Evolutionary conservation across 2,797 vertebrate genomes (phyloP).

Genomic region (Alauda arvensis): DNA sequence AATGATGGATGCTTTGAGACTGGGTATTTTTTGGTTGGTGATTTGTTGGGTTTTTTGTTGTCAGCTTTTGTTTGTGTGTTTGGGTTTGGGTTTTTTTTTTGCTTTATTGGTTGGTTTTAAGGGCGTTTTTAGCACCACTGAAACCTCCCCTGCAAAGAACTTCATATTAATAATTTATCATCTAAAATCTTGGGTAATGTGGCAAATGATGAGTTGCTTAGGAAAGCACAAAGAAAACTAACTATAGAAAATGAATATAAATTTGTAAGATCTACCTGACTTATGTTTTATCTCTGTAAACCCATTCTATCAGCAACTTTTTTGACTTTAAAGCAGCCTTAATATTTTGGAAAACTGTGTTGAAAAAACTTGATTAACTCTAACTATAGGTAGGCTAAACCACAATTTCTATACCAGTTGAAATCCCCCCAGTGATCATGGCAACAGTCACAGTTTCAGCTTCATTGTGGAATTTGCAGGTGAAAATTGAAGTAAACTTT

Average conservation of each 20-base stretch:
- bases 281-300: neutral
- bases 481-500: neutral
- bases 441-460: neutral
- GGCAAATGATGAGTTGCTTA: neutral
- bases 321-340: neutral
- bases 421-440: neutral
- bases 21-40: neutral
- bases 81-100: neutral
- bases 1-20: neutral
- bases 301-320: neutral
- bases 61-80: neutral
- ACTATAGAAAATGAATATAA: neutral
- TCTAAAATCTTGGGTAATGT: neutral
- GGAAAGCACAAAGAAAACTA: neutral
- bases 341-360: neutral
- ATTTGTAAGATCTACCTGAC: neutral
- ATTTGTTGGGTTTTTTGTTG: neutral
- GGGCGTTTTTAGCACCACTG: neutral
- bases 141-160: neutral
- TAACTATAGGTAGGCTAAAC: neutral
- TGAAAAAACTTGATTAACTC: neutral
- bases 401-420: neutral
- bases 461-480: neutral
- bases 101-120: neutral
- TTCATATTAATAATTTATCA: slow-evolving; percentile 1